phyloP scores from a whole-genome alignment of 2,113 vertebrate species.

The Microcebus ravelobensis region DNA sequence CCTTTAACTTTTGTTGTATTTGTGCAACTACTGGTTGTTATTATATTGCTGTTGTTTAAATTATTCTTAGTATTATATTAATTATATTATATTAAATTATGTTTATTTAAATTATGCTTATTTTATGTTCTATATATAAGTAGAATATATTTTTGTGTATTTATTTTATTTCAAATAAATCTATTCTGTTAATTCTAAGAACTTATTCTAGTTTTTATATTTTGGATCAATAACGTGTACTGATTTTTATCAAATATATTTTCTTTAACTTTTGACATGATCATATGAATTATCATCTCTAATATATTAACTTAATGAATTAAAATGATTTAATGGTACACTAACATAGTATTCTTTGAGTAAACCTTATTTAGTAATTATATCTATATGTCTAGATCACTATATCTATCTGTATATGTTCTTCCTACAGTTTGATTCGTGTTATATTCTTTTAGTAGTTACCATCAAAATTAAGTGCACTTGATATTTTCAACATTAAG shows the following conservation, averaged over 20 bases:
- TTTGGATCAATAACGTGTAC: background rate
- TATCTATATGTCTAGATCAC: background rate
- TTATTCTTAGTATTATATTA: background rate
- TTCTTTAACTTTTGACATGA: background rate
- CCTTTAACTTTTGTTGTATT: background rate
- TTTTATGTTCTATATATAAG: background rate
- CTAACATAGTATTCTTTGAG: background rate
- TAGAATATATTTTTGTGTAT: background rate
- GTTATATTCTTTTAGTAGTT: background rate
- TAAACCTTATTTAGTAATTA: background rate
- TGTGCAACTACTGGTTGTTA: background rate
- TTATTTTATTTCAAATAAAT: background rate
- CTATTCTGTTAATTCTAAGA: background rate
- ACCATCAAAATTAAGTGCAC: background rate
- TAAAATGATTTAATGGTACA: background rate
- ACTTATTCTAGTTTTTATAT: background rate
- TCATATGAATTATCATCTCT: background rate
- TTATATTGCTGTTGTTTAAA: background rate
- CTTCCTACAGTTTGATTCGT: background rate
- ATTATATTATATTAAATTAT: background rate
- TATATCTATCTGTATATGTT: background rate
- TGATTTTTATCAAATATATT: background rate
- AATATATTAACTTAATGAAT: background rate
- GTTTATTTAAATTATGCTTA: background rate
- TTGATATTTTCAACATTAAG: background rate